These are phyloP conservation scores for Hyles euphorbiae DNA, from an alignment of 1,140 invertebrate species.

Conservation along the genomic window DNA sequence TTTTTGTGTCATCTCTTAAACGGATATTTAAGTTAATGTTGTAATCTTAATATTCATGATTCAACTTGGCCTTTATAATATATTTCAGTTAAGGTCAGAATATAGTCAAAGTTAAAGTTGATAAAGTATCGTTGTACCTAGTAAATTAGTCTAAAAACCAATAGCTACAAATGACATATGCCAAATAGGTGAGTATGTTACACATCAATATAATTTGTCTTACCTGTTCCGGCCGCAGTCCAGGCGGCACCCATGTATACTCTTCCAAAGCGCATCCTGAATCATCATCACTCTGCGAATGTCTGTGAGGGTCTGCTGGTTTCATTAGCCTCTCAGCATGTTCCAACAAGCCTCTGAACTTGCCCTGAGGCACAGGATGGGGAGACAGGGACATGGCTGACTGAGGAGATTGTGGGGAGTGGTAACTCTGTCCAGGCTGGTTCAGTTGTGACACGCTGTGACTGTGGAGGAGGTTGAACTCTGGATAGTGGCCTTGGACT, in stretches of 20 bases:
- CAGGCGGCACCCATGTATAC: conserved; percentile 98
- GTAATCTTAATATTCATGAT: too few relatives aligned
- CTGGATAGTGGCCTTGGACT: conserved; percentile 31
- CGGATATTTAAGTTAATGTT: too few relatives aligned
- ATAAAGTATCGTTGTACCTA: too few relatives aligned
- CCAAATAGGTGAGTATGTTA: too few relatives aligned
- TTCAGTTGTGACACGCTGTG: conserved; percentile 50
- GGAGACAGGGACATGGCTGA: conserved; percentile 65
- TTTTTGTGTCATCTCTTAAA: too few relatives aligned
- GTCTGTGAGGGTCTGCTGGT: conserved; percentile 84
- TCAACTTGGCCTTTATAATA: too few relatives aligned
- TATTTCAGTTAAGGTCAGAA: too few relatives aligned
- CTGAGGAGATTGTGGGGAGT: conserved; percentile 55
- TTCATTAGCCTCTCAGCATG: conserved; percentile 70
- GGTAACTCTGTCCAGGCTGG: conserved; percentile 50
- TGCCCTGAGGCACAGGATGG: conserved; percentile 64
- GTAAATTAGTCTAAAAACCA: too few relatives aligned
- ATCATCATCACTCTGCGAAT: conserved; percentile 97
- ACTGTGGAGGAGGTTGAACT: conserved; percentile 41
- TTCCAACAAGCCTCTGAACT: conserved; percentile 73
- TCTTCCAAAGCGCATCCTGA: conserved; percentile 97
- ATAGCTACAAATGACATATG: too few relatives aligned
- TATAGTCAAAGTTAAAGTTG: too few relatives aligned
- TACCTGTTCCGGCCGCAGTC: conserved; percentile 96
- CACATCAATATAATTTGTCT: conserved; percentile 35